These are phyloP conservation scores for Diploptera punctata DNA, from an alignment of 2,888 invertebrate species.

Conservation along the genomic window DNA sequence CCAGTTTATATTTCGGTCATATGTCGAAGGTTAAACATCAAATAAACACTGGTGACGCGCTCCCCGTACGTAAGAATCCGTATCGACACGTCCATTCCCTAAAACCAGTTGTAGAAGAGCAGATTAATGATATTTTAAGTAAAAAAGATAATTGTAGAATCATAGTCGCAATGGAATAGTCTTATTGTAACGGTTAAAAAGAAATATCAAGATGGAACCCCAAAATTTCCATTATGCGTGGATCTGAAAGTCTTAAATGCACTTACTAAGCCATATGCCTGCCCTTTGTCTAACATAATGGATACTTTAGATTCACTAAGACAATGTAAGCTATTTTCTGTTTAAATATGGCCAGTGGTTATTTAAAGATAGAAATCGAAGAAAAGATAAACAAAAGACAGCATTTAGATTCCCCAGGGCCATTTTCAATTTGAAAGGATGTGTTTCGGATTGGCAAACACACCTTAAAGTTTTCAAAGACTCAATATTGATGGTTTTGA, in stretches of 20 bases:
- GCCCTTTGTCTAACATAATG: not conserved
- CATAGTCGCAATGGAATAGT: not conserved
- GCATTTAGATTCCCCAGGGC: not conserved
- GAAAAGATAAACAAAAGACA: not conserved
- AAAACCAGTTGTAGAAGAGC: not conserved
- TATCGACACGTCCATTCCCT: not conserved
- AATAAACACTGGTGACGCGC: not conserved
- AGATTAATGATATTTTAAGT: not conserved
- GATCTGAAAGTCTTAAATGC: not conserved
- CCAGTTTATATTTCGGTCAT: not conserved
- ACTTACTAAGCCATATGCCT: not conserved
- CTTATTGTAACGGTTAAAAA: not conserved
- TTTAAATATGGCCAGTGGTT: not conserved
- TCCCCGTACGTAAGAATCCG: not conserved
- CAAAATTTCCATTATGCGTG: not conserved
- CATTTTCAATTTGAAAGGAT: not conserved
- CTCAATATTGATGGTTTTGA: not conserved
- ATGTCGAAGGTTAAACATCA: not conserved
- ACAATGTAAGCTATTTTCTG: not conserved
- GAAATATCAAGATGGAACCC: not conserved
- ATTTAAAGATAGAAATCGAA: not conserved
- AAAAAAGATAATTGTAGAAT: not conserved
- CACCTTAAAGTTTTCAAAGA: not conserved
- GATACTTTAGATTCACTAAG: not conserved
- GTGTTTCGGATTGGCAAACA: not conserved